phyloP scores from a whole-genome alignment of 2,113 vertebrate genomes.

The Coracopsis vasa region DNA sequence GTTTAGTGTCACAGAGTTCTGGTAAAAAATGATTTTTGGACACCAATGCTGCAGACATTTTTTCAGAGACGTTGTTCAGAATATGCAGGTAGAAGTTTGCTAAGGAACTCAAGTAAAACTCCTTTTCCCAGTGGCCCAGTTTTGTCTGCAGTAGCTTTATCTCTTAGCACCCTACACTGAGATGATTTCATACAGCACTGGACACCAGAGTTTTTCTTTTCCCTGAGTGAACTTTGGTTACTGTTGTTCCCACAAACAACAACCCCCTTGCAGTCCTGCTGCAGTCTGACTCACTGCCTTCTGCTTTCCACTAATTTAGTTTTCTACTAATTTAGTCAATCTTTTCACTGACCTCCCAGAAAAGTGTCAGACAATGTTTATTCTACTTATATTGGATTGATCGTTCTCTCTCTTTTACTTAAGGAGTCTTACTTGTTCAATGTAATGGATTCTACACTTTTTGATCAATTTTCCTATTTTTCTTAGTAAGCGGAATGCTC shows the following conservation, averaged over 20 bases:
- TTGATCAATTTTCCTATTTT: not conserved
- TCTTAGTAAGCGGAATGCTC: not conserved
- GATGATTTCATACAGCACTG: not conserved
- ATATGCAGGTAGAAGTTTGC: not conserved
- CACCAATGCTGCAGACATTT: not conserved
- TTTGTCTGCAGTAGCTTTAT: not conserved
- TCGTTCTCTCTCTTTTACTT: not conserved
- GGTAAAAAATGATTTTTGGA: not conserved
- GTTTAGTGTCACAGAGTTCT: not conserved
- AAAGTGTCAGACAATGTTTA: not conserved
- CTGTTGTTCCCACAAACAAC: not conserved
- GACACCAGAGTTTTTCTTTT: not conserved
- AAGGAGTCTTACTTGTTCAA: not conserved
- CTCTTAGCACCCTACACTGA: not conserved
- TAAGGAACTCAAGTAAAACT: not conserved
- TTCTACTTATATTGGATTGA: not conserved
- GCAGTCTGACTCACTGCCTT: not conserved
- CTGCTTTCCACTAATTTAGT: not conserved
- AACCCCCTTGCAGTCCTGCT: not conserved
- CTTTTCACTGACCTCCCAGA: not conserved
- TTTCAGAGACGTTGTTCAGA: not conserved
- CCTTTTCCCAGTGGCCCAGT: not conserved
- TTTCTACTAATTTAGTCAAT: not conserved
- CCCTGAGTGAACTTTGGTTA: not conserved
- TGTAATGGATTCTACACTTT: not conserved